Evolutionary conservation across 2,113 vertebrate genomes (phyloP).

Genomic region (Hiodon alosoides): DNA sequence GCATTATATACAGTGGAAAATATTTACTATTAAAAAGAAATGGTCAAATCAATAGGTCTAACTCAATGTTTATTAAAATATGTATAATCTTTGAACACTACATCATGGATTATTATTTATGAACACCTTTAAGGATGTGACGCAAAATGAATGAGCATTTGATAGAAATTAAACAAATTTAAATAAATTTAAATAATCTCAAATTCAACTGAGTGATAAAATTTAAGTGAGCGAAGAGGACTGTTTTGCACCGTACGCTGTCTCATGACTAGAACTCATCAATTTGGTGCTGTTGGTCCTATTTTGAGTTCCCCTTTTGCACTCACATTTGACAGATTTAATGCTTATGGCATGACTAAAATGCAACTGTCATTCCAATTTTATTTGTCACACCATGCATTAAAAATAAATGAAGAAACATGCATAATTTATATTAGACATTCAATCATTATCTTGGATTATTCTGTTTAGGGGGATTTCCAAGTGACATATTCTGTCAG

Average conservation of each 20-base stretch:
- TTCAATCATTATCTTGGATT: not conserved
- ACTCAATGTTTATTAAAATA: conserved; percentile 29
- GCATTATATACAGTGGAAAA: conserved; percentile 12
- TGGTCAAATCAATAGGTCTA: conserved; percentile 41
- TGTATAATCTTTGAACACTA: conserved; percentile 23
- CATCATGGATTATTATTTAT: not conserved
- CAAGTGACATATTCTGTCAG: not conserved
- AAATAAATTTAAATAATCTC: not conserved
- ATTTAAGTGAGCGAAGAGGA: too few relatives aligned
- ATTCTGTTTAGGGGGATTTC: not conserved
- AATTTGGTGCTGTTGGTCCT: not conserved
- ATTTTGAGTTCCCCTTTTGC: not conserved
- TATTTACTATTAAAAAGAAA: conserved; percentile 24
- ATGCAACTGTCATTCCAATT: not conserved
- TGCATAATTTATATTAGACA: not conserved
- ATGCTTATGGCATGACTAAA: not conserved
- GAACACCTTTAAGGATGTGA: not conserved
- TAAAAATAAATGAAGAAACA: not conserved
- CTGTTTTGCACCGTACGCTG: not conserved
- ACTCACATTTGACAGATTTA: not conserved
- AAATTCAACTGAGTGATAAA: too few relatives aligned
- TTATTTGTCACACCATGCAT: not conserved
- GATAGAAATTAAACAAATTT: not conserved
- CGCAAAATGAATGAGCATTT: not conserved
- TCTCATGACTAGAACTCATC: not conserved